Evolutionary conservation across 2,888 invertebrate genomes (phyloP), one percentile per base, ranked within the genome.

Genomic region (Caenorhabditis sinica): DNA sequence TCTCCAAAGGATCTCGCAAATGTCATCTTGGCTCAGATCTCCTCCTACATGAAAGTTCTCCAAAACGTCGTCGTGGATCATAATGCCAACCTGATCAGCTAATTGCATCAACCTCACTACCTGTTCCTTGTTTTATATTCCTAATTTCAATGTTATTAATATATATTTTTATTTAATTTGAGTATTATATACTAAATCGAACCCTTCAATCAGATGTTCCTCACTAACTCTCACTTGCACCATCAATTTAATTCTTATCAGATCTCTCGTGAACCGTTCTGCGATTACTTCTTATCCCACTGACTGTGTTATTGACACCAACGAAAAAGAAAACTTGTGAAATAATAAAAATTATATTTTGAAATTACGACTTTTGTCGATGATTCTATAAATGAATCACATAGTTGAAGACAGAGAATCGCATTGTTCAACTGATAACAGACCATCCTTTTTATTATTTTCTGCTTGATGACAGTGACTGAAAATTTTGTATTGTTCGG

Each of bases 371-470:
- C 40, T 23, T 25, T 58, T 58, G 15, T 28, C n/a, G 8, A 5
- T 71, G 68, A n/a, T 69, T 69, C 40, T 43, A 13, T 33, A 49
- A 56, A 20, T 75, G 56, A 65, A 53, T 75, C 65, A 75, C 56
- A 65, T 1, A 43, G 23, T 75, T 75, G 17, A 56, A 75, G 45
- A 28, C 63, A 63, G 45, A 60, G 40, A 60, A 74, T 53, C 20
- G 17, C 51, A 51, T 65, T 75, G 65, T 65, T 43, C 30, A 61
- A 73, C 73, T 63, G 63, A 63, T 73, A 63, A 51, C 63, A 49
- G 6, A 15, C 2, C n/a, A 6, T 15, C 17, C 56, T 43, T 63
- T 65, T 65, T 40, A 63, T 75, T 75, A 56, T 75, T 63, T 51
- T 65, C 43, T 23, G 15, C 8, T 20, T 13, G 28, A 40, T 20